Base-by-base conservation (phyloP, 2,797 vertebrate genomes). In the Phalanger gymnotis region DNA sequence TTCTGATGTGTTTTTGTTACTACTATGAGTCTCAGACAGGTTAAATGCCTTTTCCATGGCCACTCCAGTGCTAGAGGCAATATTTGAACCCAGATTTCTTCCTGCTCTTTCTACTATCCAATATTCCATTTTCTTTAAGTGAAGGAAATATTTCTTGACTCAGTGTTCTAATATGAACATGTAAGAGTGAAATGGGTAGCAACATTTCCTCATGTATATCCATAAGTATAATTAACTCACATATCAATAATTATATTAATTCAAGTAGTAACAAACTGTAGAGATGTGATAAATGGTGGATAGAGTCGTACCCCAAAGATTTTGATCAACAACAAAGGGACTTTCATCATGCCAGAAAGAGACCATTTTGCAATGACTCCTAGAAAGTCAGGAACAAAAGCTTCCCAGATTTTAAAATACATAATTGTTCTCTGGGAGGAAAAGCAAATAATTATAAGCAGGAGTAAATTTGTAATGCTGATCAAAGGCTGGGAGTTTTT, bases 391-490 rank as follows among this genome's bases (percentile, higher is more conserved):
- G 53, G 57, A 96, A 53, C 13, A 96, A 96, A 92, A 93, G 52
- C 0, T 94, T 13, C 11, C 95, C 73, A 93, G 1, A 53, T 30
- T 95, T 96, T 54, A 96, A 96, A 94, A 94, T 92, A 6, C 2
- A 81, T 6, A 97, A 91, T 91, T 97, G 94, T 91, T 93, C 53
- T 95, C 51, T 92, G 40, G 52, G 53, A 87, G 54, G 19, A 90
- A 94, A 96, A 61, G 10, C 92, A 91, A 54, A 31, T 5, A 57
- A 92, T 54, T 73, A 5, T 53, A 94, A 95, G 73, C 30, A 93
- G 73, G 92, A 94, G 40, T 31, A 97, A 95, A 94, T 93, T 87
- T 90, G 54, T 55, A 95, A 53, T 90, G 47, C 66, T 96, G 66
- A 73, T 40, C 16, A 95, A 92, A 94, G 47, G 25, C 11, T 95